phyloP scores from a whole-genome alignment of 2,797 vertebrate genomes.

The Channallabes apus region DNA sequence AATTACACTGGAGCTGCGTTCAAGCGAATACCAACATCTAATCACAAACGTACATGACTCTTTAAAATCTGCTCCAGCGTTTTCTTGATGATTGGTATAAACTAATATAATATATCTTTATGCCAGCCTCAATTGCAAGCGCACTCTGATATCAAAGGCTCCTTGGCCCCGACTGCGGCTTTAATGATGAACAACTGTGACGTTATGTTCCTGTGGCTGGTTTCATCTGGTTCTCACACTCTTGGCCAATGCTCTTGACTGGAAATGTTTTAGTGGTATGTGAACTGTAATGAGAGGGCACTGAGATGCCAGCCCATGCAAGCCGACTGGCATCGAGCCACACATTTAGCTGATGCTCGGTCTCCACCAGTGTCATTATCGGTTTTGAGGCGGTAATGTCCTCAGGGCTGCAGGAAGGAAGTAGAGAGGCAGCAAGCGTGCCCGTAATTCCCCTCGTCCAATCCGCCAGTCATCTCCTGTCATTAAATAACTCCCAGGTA shows the following conservation, averaged over 20 bases:
- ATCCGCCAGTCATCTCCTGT: conserved; percentile 15
- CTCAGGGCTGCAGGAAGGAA: conserved; percentile 27
- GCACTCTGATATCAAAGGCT: conserved; percentile 22
- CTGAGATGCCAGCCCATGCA: conserved; percentile 70
- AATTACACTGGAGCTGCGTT: conserved; percentile 61
- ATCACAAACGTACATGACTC: conserved; percentile 56
- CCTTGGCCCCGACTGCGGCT: conserved; percentile 24
- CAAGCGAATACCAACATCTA: conserved; percentile 57
- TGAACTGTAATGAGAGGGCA: conserved; percentile 71
- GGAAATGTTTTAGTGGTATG: conserved; percentile 82
- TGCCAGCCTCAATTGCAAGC: conserved; percentile 30
- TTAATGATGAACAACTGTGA: conserved; percentile 26
- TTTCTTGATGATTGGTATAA: conserved; percentile 50
- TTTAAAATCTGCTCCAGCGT: conserved; percentile 48
- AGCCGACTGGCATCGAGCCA: conserved; percentile 63
- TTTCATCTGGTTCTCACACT: conserved; percentile 82
- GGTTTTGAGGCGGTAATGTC: conserved; percentile 23
- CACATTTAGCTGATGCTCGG: conserved; percentile 63
- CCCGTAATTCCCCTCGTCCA: conserved; percentile 2
- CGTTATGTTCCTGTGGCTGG: conserved; percentile 48
- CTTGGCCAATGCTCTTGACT: conserved; percentile 75
- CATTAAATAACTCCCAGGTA: background rate
- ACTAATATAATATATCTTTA: conserved; percentile 43
- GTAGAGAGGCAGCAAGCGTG: conserved; percentile 4
- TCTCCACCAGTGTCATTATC: background rate